These are phyloP conservation scores for Drosophila sp. DNA, from an alignment of 1,140 invertebrate genomes.

Conservation along the genomic window DNA sequence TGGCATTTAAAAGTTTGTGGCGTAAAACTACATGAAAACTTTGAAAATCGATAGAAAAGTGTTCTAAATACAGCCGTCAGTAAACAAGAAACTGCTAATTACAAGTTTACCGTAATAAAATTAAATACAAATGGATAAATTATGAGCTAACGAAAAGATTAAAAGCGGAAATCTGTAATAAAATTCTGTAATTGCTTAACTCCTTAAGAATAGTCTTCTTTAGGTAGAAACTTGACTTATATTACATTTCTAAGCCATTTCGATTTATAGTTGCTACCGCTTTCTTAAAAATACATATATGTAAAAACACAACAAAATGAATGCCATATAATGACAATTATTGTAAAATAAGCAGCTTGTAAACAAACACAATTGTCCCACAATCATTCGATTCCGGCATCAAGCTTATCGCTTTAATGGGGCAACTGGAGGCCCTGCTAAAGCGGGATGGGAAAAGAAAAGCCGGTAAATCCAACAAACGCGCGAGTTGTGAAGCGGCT, in stretches of 20 bases:
- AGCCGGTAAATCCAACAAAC: slow-evolving; percentile 34
- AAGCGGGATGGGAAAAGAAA: slow-evolving; percentile 11
- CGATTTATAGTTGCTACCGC: neutral
- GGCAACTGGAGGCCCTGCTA: slow-evolving; percentile 15
- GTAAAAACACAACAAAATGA: neutral
- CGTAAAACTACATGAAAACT: no score
- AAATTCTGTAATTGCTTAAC: neutral
- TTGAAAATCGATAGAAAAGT: no score
- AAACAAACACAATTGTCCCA: slow-evolving; percentile 29
- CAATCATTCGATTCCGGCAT: slow-evolving; percentile 33
- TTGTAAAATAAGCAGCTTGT: slow-evolving; percentile 16
- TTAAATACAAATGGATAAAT: no score
- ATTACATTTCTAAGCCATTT: neutral
- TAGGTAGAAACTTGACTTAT: neutral
- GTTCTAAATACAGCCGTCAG: no score
- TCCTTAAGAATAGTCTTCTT: neutral
- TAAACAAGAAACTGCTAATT: no score
- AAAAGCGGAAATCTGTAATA: no score
- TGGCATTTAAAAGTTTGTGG: no score
- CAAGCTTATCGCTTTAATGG: slow-evolving; percentile 43
- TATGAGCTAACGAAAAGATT: no score
- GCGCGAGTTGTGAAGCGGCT: slow-evolving; percentile 34
- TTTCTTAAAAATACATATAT: slow-evolving; percentile 2
- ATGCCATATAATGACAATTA: slow-evolving; percentile 21
- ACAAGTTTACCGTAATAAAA: no score